These are phyloP conservation scores for Adela reaumurella DNA, from an alignment of 2,888 invertebrate species.

Conservation along the genomic window DNA sequence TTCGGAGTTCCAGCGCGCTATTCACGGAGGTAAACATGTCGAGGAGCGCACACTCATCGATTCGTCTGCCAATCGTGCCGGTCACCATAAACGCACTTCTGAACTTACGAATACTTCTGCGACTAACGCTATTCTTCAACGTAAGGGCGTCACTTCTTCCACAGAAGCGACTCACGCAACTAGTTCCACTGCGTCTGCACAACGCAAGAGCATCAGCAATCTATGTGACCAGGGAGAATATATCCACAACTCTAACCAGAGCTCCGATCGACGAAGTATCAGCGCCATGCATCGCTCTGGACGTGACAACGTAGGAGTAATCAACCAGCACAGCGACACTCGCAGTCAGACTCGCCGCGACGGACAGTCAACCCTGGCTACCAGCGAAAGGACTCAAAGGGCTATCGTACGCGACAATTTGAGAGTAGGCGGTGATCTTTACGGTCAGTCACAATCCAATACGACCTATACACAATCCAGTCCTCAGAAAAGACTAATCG, in stretches of 20 bases:
- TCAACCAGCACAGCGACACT: conserved; percentile 47
- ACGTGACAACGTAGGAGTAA: conserved; percentile 48
- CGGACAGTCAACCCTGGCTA: conserved; percentile 47
- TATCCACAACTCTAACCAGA: conserved; percentile 62
- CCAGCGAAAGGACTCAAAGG: conserved; percentile 60
- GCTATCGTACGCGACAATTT: conserved; percentile 64
- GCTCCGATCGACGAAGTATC: conserved; percentile 70
- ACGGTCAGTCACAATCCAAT: conserved; percentile 68
- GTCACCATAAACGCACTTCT: conserved; percentile 70
- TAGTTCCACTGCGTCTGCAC: conserved; percentile 71
- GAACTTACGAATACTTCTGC: conserved; percentile 72
- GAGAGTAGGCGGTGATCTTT: conserved; percentile 69
- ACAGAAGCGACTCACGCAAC: conserved; percentile 72
- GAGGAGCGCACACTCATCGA: conserved; percentile 17
- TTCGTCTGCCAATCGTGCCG: conserved; percentile 28
- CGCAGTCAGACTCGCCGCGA: conserved; percentile 40
- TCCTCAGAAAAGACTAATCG: conserved; percentile 54
- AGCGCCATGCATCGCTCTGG: conserved; percentile 74
- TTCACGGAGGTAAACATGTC: conserved; percentile 31
- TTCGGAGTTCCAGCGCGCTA: conserved; percentile 51
- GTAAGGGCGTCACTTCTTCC: conserved; percentile 65
- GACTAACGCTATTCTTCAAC: conserved; percentile 72
- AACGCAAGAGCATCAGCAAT: conserved; percentile 77
- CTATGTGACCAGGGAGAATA: conserved; percentile 70
- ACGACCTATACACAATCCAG: conserved; percentile 40